Conservation (phyloP, 2,113 vertebrate species). For the Ivindomyrus marchei region DNA sequence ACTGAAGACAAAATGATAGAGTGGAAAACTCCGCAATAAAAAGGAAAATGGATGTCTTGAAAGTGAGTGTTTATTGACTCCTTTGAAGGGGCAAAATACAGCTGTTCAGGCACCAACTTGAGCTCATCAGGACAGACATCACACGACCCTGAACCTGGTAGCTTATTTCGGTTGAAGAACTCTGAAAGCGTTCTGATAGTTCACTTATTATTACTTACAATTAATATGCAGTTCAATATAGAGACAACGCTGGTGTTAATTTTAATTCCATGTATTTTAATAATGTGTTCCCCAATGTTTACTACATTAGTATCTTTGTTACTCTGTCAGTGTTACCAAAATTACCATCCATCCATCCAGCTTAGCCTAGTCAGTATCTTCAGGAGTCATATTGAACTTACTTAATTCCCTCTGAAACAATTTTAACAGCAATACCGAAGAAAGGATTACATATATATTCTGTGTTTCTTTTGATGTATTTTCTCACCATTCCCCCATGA, state of each 20-base stretch:
- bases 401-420: not conserved
- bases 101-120: not conserved
- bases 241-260: not conserved
- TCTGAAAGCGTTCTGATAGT: not conserved
- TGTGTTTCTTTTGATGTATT: not conserved
- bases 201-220: not conserved
- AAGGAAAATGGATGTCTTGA: not conserved
- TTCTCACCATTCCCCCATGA: not conserved
- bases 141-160: not conserved
- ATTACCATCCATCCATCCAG: not conserved
- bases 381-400: not conserved
- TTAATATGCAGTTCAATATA: not conserved
- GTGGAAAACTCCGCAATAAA: conserved; percentile 7
- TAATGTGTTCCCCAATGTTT: not conserved
- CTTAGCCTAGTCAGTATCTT: not conserved
- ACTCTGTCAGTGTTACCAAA: not conserved
- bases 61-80: conserved; percentile 2
- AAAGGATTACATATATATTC: not conserved
- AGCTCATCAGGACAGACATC: not conserved
- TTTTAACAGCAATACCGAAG: not conserved
- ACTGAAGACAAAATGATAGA: conserved; percentile 14
- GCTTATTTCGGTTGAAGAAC: not conserved
- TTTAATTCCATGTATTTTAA: not conserved
- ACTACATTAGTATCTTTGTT: not conserved
- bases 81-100: not conserved